Evolutionary conservation across 2,797 vertebrate genomes (phyloP).

Genomic region (Spea hammondii): DNA sequence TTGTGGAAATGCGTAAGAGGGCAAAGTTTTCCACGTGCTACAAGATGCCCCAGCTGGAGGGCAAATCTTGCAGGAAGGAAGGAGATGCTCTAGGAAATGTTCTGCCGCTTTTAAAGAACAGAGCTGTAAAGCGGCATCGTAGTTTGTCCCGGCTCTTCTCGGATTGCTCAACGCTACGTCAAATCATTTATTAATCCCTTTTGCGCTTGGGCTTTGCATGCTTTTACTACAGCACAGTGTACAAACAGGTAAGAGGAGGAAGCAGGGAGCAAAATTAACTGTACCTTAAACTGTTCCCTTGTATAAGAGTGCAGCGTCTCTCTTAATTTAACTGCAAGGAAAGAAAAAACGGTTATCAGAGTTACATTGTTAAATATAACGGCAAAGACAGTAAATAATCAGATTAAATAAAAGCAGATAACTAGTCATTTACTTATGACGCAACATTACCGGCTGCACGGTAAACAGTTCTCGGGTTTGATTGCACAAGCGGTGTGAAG

Average conservation of each 20-base stretch:
- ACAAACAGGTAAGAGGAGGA: background rate
- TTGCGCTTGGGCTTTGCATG: too few relatives aligned
- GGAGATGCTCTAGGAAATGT: too few relatives aligned
- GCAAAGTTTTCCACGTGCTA: too few relatives aligned
- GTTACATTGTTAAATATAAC: background rate
- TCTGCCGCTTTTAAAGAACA: too few relatives aligned
- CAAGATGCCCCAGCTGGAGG: too few relatives aligned
- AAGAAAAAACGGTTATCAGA: slow-evolving; percentile 11
- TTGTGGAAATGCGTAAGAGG: too few relatives aligned
- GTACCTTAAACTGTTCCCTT: slow-evolving; percentile 83
- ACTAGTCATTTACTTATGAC: background rate
- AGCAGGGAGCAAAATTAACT: slow-evolving; percentile 9
- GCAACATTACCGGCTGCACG: background rate
- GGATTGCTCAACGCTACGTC: too few relatives aligned
- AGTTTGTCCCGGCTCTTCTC: too few relatives aligned
- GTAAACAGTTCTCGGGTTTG: background rate
- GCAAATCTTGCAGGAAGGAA: too few relatives aligned
- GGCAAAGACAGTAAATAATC: background rate
- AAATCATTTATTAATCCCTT: too few relatives aligned
- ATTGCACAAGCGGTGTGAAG: slow-evolving; percentile 4
- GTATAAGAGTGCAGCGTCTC: slow-evolving; percentile 83
- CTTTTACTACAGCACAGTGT: too few relatives aligned
- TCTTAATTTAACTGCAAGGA: slow-evolving; percentile 72
- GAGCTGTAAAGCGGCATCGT: too few relatives aligned
- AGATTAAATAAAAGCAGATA: background rate